phyloP scores from a whole-genome alignment of 2,888 invertebrate species.

The Elgonia sp. region DNA sequence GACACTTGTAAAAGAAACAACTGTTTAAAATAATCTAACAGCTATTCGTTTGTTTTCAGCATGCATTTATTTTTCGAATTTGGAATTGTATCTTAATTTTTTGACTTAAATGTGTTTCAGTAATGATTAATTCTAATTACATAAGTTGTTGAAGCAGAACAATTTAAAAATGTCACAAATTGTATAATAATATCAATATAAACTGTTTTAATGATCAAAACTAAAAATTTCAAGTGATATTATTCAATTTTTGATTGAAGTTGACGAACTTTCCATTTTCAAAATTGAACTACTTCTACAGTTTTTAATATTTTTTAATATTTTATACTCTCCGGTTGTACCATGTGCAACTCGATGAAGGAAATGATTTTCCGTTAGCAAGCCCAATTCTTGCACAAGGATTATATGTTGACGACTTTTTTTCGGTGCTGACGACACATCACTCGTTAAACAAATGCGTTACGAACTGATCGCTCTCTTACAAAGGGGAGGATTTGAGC shows the following conservation, averaged over 20 bases:
- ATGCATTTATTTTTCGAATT: slow-evolving; percentile 35
- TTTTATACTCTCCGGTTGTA: too few relatives aligned
- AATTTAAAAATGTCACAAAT: slow-evolving; percentile 15
- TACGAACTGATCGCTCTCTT: background rate
- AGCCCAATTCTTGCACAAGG: background rate
- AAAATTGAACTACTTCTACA: too few relatives aligned
- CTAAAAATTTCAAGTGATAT: background rate
- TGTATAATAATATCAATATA: slow-evolving; percentile 21
- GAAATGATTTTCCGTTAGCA: background rate
- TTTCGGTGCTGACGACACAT: background rate
- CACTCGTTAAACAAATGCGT: background rate
- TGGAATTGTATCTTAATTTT: slow-evolving; percentile 14
- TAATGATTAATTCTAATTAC: slow-evolving; percentile 22
- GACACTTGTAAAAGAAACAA: slow-evolving; percentile 11
- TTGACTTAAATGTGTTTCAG: slow-evolving; percentile 13
- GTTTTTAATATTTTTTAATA: too few relatives aligned
- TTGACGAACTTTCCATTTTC: too few relatives aligned
- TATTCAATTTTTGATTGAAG: too few relatives aligned
- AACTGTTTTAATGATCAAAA: slow-evolving; percentile 9
- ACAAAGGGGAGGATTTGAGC: background rate
- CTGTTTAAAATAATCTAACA: slow-evolving; percentile 17
- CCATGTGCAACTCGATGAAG: background rate
- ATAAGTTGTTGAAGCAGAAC: slow-evolving; percentile 10
- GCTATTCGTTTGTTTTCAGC: slow-evolving; percentile 26
- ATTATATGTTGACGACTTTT: slow-evolving; percentile 27